Evolutionary conservation across 2,113 vertebrate genomes (phyloP).

Genomic region (Ranitomeya imitator): DNA sequence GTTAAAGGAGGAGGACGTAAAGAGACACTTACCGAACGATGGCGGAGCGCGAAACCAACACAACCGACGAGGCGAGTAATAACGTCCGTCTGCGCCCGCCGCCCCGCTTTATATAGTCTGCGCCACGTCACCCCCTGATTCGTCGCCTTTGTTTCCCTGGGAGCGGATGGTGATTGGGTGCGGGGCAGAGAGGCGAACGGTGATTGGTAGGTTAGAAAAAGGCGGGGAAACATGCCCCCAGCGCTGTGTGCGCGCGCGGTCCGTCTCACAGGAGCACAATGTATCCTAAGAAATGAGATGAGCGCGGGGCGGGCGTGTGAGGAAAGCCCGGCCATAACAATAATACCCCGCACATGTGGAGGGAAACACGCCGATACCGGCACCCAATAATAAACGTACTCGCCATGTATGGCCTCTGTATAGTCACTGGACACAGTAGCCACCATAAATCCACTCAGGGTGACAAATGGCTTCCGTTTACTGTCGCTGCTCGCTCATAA

Average conservation of each 20-base stretch:
- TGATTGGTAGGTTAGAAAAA: slow-evolving; percentile 28
- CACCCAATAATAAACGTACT: too few species aligned
- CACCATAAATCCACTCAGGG: too few species aligned
- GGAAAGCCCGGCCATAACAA: too few species aligned
- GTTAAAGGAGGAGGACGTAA: neutral
- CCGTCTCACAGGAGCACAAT: slow-evolving; percentile 26
- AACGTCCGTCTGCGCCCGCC: slow-evolving; percentile 40
- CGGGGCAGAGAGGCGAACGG: neutral
- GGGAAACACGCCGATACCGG: too few species aligned
- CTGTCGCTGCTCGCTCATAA: too few species aligned
- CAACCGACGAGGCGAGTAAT: slow-evolving; percentile 17
- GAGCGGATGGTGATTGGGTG: neutral
- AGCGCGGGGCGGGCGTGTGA: neutral
- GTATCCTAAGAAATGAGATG: neutral
- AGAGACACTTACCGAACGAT: slow-evolving; percentile 15
- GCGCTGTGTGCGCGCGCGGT: neutral
- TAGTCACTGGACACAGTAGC: too few species aligned
- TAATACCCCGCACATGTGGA: too few species aligned
- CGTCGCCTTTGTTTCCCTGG: slow-evolving; percentile 18
- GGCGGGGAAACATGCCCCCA: neutral
- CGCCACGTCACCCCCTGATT: slow-evolving; percentile 26
- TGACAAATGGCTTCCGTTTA: too few species aligned
- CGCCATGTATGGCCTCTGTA: too few species aligned
- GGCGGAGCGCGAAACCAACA: neutral
- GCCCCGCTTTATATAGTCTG: slow-evolving; percentile 18